phyloP scores from a whole-genome alignment of 2,888 invertebrate genomes.

The Lasioglossum figueresi region DNA sequence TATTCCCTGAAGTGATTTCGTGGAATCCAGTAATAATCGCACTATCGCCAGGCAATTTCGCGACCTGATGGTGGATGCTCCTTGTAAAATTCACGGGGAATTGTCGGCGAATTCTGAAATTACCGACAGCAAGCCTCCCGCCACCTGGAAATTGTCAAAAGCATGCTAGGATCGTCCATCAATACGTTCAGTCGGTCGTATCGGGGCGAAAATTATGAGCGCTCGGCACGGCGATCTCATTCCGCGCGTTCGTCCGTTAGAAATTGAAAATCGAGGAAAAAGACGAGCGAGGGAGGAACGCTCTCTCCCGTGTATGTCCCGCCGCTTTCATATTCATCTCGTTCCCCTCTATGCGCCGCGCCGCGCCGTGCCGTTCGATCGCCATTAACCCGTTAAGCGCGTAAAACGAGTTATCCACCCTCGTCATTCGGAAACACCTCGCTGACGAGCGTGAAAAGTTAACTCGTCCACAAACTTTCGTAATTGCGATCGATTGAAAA shows the following conservation, averaged over 20 bases:
- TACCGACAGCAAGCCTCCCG: background rate
- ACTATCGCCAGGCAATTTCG: background rate
- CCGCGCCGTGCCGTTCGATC: background rate
- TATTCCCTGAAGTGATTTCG: background rate
- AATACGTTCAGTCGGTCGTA: constrained; percentile 18
- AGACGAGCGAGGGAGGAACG: background rate
- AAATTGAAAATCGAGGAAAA: constrained; percentile 41
- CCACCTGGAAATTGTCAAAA: constrained; percentile 18
- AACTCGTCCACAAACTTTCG: constrained; percentile 20
- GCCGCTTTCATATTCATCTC: constrained; percentile 23
- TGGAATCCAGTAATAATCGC: background rate
- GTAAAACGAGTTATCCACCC: constrained; percentile 18
- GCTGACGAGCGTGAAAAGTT: constrained; percentile 19
- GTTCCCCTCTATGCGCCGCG: background rate
- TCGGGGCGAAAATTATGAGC: constrained; percentile 14
- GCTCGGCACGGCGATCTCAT: constrained; percentile 10
- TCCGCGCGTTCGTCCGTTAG: constrained; percentile 36
- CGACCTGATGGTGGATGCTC: background rate
- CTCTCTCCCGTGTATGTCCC: background rate
- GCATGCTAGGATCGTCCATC: constrained; percentile 18
- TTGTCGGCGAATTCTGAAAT: background rate
- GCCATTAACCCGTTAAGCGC: constrained; percentile 33
- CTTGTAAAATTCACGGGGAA: background rate
- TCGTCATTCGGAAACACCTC: constrained; percentile 4
- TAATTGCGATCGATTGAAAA: constrained; percentile 27